Evolutionary conservation across 2,888 invertebrate genomes (phyloP).

Genomic region (Morpho helenor): DNA sequence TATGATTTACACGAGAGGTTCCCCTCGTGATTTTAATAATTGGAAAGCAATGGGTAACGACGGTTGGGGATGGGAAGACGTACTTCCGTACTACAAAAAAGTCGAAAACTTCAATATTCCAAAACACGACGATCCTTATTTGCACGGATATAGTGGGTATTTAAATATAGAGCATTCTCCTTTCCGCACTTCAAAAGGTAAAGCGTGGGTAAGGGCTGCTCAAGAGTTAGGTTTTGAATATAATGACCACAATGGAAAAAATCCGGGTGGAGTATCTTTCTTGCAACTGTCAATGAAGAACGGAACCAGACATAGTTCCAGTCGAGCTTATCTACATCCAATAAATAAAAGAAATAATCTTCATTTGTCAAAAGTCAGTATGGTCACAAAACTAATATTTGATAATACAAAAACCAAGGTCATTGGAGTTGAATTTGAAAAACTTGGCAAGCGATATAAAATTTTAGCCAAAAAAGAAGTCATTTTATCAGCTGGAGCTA

Average conservation of each 20-base stretch:
- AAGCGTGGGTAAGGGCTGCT: conserved; percentile 81
- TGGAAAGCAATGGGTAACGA: conserved; percentile 86
- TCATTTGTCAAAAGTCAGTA: conserved; percentile 78
- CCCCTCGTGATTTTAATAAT: conserved; percentile 84
- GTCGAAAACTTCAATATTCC: conserved; percentile 84
- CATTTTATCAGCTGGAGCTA: conserved; percentile 86
- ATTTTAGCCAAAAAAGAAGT: conserved; percentile 84
- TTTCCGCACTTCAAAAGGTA: conserved; percentile 69
- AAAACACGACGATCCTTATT: conserved; percentile 65
- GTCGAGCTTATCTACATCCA: conserved; percentile 82
- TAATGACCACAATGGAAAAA: conserved; percentile 81
- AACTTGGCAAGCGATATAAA: conserved; percentile 66
- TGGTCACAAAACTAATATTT: conserved; percentile 80
- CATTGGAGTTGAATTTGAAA: conserved; percentile 80
- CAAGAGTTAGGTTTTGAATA: conserved; percentile 79
- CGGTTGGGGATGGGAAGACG: conserved; percentile 86
- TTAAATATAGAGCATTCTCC: conserved; percentile 77
- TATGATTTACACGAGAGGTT: conserved; percentile 89
- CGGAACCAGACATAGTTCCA: conserved; percentile 83
- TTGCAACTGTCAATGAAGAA: conserved; percentile 82
- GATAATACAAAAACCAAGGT: conserved; percentile 76
- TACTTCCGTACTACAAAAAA: conserved; percentile 88
- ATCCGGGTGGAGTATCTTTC: conserved; percentile 80
- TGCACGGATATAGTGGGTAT: conserved; percentile 78
- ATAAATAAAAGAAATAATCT: conserved; percentile 80